These are phyloP conservation scores for Calycopis cecrops DNA, from an alignment of 1,140 invertebrate species.

Conservation along the genomic window DNA sequence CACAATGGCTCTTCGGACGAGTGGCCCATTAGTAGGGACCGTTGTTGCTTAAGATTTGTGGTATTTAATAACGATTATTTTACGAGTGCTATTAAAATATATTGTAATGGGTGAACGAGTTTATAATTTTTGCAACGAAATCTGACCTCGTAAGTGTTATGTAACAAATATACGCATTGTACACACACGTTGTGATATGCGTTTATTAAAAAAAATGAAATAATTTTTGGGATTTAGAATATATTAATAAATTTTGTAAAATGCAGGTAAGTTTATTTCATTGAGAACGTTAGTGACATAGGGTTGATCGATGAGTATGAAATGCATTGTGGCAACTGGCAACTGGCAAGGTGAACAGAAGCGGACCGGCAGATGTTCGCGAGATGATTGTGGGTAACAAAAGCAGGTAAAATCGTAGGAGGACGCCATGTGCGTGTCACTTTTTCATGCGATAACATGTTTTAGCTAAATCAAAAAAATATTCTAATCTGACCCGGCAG, in stretches of 20 bases:
- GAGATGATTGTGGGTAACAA: constrained; percentile 58
- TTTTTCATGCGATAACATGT: constrained; percentile 63
- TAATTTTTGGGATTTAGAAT: no score
- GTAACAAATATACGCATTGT: constrained; percentile 39
- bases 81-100: constrained; percentile 39
- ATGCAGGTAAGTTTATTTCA: neutral
- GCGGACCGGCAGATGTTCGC: constrained; percentile 54
- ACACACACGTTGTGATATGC: no score
- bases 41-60: constrained; percentile 32
- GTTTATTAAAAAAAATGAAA: no score
- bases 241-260: no score
- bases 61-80: constrained; percentile 36
- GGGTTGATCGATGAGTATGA: constrained; percentile 23
- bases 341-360: constrained; percentile 25
- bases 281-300: constrained; percentile 26
- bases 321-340: constrained; percentile 30
- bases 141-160: constrained; percentile 44
- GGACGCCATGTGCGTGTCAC: constrained; percentile 68
- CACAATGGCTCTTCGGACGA: constrained; percentile 27
- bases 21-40: constrained; percentile 34
- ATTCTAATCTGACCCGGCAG: constrained; percentile 67
- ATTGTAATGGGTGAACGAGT: constrained; percentile 43
- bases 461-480: constrained; percentile 61
- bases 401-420: constrained; percentile 61
- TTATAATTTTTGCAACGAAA: constrained; percentile 45